Conservation (phyloP, 1,140 invertebrate genomes). For the Lucilia cuprina region DNA sequence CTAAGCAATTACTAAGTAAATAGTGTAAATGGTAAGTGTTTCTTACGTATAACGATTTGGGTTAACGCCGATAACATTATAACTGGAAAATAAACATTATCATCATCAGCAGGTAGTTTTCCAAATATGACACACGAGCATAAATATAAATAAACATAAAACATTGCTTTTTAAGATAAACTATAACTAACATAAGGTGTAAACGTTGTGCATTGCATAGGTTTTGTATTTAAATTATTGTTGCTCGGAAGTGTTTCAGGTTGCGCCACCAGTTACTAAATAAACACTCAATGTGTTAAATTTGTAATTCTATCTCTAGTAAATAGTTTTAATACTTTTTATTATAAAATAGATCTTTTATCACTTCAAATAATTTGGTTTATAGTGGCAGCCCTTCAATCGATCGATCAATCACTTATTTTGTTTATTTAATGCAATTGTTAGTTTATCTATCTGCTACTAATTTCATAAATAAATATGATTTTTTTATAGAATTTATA, state of each 20-base stretch:
- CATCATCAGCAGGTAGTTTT: background rate
- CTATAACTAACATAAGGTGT: no score
- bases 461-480: constrained; percentile 35
- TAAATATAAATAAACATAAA: no score
- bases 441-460: background rate
- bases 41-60: background rate
- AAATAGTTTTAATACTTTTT: background rate
- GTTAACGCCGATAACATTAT: constrained; percentile 4
- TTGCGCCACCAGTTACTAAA: constrained; percentile 5
- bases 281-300: background rate
- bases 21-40: constrained; percentile 1
- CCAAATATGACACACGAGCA: no score
- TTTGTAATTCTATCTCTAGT: background rate
- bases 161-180: no score
- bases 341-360: background rate
- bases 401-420: constrained; percentile 35
- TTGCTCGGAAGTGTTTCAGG: background rate
- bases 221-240: no score
- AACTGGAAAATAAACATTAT: no score
- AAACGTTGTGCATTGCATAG: no score
- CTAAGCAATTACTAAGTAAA: background rate
- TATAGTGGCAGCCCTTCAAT: background rate
- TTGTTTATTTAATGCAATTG: constrained; percentile 26
- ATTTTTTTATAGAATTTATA: background rate
- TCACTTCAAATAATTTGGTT: background rate